Percentiles rank a stretch among this genome's conserved stretches.
These are phyloP conservation scores for Euura lappo DNA, from an alignment of 1,140 invertebrate genomes.

Conservation along the genomic window DNA sequence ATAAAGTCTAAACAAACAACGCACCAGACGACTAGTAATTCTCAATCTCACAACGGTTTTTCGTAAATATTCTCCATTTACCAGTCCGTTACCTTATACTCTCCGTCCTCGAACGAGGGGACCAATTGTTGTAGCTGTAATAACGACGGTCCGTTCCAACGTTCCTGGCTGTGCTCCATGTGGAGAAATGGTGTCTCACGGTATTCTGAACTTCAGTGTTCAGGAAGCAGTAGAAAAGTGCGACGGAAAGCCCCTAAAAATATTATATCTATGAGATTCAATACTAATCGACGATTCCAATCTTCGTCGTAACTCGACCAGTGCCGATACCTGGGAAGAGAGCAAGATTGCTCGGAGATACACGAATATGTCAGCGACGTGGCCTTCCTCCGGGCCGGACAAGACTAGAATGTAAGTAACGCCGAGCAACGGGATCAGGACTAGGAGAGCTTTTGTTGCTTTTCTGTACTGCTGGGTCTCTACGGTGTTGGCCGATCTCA, in stretches of 20 bases:
- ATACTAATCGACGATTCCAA: not conserved
- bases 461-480: conserved; percentile 90
- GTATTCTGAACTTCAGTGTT: conserved; percentile 91
- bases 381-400: conserved; percentile 72
- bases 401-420: conserved; percentile 86
- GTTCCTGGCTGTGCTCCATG: conserved; percentile 75
- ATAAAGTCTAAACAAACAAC: conserved; percentile 62
- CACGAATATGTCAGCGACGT: conserved; percentile 70
- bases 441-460: conserved; percentile 85
- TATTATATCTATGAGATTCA: no score
- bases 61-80: no score
- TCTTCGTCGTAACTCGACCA: not conserved
- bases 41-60: no score
- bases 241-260: conserved; percentile 82
- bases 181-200: conserved; percentile 77
- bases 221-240: conserved; percentile 90
- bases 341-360: conserved; percentile 76
- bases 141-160: conserved; percentile 67
- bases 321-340: conserved; percentile 76
- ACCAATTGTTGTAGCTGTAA: conserved; percentile 76
- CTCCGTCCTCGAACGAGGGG: conserved; percentile 78
- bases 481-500: conserved; percentile 82
- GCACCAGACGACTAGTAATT: not conserved
- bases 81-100: conserved; percentile 73
- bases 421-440: conserved; percentile 87